Evolutionary conservation across 2,888 invertebrate genomes (phyloP), one percentile per base, ranked within the genome.

Genomic region (Heliconius ismenius): DNA sequence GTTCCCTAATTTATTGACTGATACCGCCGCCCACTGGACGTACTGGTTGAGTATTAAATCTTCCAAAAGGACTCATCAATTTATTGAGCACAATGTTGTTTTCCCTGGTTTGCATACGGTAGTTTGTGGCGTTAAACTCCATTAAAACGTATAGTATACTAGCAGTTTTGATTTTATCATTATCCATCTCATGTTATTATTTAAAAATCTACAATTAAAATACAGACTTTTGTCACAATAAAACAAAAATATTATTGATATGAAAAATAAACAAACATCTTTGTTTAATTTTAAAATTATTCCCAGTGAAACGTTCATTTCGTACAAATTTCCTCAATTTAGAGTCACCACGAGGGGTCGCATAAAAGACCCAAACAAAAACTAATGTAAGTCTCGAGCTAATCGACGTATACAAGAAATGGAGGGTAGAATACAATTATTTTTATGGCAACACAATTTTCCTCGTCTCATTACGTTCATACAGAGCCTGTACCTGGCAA

Each of bases 391-490:
- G 78, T 76, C 77, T 76, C 79, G 43, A 77, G 76, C 79, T 82
- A 82, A 82, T 82, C 82, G 82, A 78, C 81, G 81, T 79, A 73
- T 73, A 81, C 75, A 78, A 81, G 82, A 79, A 81, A 76, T 77
- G 74, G 77, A 86, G 87, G 90, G 89, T 87, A 88, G 90, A 92
- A 91, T 89, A 89, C 92, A 90, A 92, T 93, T 93, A 93, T 92
- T 93, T 94, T 94, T 93, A 94, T 93, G 89, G 94, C 92, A 92
- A 92, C 93, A 93, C 93, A 92, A 93, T 94, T 94, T 93, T 92
- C 92, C 90, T 88, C 89, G 91, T 92, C 91, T 94, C 93, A 94
- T 94, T 94, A 93, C 92, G 90, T 92, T 91, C 92, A 91, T 89
- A 92, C 91, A 88, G 58, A 58, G 88, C 88, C 89, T 91, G 90